These are phyloP conservation scores for Perca flavescens DNA, from an alignment of 2,113 vertebrate genomes.

Conservation along the genomic window DNA sequence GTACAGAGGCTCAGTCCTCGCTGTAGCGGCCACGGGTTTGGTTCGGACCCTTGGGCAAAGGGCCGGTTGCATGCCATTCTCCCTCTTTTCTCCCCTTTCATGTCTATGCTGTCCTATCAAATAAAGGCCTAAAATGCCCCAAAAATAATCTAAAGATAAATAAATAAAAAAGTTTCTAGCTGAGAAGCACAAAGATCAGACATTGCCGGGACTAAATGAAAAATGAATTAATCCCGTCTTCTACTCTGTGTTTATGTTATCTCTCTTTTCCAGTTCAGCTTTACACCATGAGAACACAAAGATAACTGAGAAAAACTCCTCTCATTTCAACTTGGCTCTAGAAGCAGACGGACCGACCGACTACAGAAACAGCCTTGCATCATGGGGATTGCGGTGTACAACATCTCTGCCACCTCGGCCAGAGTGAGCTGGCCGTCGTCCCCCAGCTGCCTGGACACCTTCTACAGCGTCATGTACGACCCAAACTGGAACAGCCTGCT, in stretches of 20 bases:
- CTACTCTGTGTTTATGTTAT: background rate
- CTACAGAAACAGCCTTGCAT: background rate
- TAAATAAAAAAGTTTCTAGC: no score
- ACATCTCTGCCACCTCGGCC: slow-evolving; percentile 87
- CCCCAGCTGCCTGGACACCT: slow-evolving; percentile 86
- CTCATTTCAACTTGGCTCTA: background rate
- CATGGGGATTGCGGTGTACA: slow-evolving; percentile 87
- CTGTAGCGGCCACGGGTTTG: no score
- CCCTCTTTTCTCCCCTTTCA: no score
- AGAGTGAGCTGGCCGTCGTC: slow-evolving; percentile 86
- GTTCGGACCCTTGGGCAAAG: no score
- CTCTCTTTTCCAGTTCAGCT: slow-evolving; percentile 1
- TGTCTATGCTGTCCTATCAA: no score
- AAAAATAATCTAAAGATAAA: no score
- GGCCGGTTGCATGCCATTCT: no score
- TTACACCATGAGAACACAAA: background rate
- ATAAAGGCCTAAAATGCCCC: no score
- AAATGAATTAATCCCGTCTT: background rate
- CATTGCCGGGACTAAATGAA: background rate
- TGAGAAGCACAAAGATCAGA: background rate
- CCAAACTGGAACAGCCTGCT: slow-evolving; percentile 89
- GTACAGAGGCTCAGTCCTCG: no score
- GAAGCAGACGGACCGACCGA: background rate
- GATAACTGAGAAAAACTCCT: background rate
- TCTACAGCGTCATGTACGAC: slow-evolving; percentile 93